These are phyloP conservation scores for Tetrapedia diversipes DNA, from an alignment of 2,888 invertebrate genomes.

Conservation along the genomic window DNA sequence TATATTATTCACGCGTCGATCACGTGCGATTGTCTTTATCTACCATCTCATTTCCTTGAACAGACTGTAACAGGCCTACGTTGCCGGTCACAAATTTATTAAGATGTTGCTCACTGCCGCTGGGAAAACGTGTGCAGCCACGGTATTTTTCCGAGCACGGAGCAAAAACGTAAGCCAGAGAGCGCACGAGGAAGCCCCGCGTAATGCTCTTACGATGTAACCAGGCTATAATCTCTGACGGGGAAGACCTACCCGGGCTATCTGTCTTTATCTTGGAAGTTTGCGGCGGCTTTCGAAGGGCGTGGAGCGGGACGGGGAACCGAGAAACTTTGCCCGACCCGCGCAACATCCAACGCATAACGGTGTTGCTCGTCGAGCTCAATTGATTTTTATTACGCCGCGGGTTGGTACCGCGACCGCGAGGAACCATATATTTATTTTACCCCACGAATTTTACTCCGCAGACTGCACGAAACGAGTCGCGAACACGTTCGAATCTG, in stretches of 20 bases:
- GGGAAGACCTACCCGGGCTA: conserved; percentile 75
- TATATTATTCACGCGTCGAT: too few relatives aligned
- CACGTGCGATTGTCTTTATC: too few relatives aligned
- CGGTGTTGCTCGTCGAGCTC: conserved; percentile 4
- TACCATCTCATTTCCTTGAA: too few relatives aligned
- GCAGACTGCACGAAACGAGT: too few relatives aligned
- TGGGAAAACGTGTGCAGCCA: too few relatives aligned
- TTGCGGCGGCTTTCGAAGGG: conserved; percentile 14
- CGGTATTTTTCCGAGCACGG: conserved; percentile 33
- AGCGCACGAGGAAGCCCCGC: conserved; percentile 71
- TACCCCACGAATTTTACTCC: too few relatives aligned
- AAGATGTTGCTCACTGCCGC: too few relatives aligned
- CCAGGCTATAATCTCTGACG: conserved; percentile 75
- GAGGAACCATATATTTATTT: conserved; percentile 13
- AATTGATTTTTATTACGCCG: conserved; percentile 41
- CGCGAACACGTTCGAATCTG: too few relatives aligned
- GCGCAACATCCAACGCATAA: background rate
- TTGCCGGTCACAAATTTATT: too few relatives aligned
- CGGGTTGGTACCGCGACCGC: background rate
- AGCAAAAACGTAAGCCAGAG: conserved; percentile 18
- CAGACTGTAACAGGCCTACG: too few relatives aligned
- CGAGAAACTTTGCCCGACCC: conserved; percentile 19
- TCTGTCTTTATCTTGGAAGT: conserved; percentile 61
- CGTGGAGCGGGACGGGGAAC: background rate
- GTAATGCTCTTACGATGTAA: conserved; percentile 77